Conservation (phyloP, 2,888 invertebrate genomes). For the Gortyna flavago region DNA sequence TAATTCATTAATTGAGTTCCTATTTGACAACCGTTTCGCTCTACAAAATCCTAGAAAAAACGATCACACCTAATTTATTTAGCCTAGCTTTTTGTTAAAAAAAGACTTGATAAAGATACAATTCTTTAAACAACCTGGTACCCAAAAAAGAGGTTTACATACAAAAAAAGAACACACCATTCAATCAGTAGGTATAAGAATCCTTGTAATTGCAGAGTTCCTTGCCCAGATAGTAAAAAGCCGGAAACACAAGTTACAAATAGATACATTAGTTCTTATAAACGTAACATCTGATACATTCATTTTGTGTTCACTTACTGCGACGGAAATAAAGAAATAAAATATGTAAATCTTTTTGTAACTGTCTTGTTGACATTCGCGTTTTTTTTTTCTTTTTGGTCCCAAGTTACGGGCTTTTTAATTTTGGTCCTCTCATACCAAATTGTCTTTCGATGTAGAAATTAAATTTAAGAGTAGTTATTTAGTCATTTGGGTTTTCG, state of each 20-base stretch:
- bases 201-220: constrained; percentile 68
- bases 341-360: constrained; percentile 38
- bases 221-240: constrained; percentile 74
- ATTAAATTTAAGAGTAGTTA: not conserved
- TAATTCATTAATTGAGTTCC: not conserved
- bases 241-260: constrained; percentile 85
- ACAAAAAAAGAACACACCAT: not conserved
- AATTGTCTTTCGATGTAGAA: not conserved
- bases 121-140: not conserved
- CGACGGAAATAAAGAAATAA: constrained; percentile 58
- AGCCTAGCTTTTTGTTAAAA: not conserved
- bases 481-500: not conserved
- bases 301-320: constrained; percentile 70
- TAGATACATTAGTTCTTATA: constrained; percentile 86
- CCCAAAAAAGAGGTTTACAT: not conserved
- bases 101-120: not conserved
- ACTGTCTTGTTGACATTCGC: constrained; percentile 8
- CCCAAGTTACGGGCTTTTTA: not conserved
- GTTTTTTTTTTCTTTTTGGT: not conserved
- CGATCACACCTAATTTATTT: not conserved
- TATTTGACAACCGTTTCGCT: not conserved
- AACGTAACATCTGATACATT: constrained; percentile 83
- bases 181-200: constrained; percentile 44
- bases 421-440: not conserved
- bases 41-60: not conserved